Evolutionary conservation across 2,888 invertebrate genomes (phyloP), one percentile per base, ranked within the genome.

Genomic region (Periphyllus acericola): DNA sequence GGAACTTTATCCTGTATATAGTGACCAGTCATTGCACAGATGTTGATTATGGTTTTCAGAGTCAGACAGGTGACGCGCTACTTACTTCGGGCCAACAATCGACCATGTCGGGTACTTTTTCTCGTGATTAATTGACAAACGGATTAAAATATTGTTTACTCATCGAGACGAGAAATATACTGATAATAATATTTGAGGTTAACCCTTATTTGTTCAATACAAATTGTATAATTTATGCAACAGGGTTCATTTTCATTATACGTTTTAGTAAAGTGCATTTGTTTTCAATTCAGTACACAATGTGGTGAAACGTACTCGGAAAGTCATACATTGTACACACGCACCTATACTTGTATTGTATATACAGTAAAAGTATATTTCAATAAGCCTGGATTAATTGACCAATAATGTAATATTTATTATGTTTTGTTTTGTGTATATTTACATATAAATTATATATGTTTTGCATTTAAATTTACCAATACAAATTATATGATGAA

Each of bases 51-150:
- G 66, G 76, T n/a, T 66, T 34, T 3, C 4, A 74, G 76, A 84
- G 80, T 78, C n/a, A 32, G 80, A 86, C 86, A 87, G 86, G 86
- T 80, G 86, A 87, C 86, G 86, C 80, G 74, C 86, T 87, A 80
- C 86, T 87, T 86, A 86, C 14, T 60, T 17, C 19, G 14, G 75
- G 36, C 75, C 52, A 76, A 79, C 85, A 71, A 78, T 85, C 84
- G 21, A 55, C 71, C 36, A 9, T n/a, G 76, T 52, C 32, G 68
- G 34, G 19, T 55, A 60, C 74, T 14, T 80, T 52, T 71, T 55
- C 25, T 85, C 34, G 71, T 86, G 79, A 87, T 87, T 80, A 80
- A 87, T 87, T 60, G 86, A 80, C 36, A 21, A 21, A 36, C 71
- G 68, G 71, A 85, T 85, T 79, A 79, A 79, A 79, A 79, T 71